Evolutionary conservation across 2,888 invertebrate genomes (phyloP).

Genomic region (Argyra leucocephala): DNA sequence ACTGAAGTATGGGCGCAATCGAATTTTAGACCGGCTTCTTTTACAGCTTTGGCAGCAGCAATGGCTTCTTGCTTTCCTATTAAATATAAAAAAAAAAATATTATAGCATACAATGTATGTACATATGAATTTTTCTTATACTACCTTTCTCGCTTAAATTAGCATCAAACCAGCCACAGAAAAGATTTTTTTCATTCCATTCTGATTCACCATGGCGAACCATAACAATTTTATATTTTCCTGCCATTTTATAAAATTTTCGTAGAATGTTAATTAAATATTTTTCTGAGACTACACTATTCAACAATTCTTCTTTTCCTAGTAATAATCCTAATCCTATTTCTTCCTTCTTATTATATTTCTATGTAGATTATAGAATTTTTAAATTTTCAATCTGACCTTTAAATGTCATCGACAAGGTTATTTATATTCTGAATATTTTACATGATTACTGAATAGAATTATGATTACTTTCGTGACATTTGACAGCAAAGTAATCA

Average conservation of each 20-base stretch:
- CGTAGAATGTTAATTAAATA: slow-evolving; percentile 1
- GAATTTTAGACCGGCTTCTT: slow-evolving; percentile 63
- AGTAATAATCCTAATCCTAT: neutral
- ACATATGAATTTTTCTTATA: neutral
- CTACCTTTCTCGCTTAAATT: slow-evolving; percentile 61
- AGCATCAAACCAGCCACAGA: slow-evolving; percentile 67
- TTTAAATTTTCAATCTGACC: slow-evolving; percentile 27
- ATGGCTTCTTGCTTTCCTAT: slow-evolving; percentile 40
- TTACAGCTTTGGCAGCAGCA: slow-evolving; percentile 66
- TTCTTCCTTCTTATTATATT: too few relatives aligned
- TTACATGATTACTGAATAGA: too few relatives aligned
- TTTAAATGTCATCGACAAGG: slow-evolving; percentile 28
- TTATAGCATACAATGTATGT: too few relatives aligned
- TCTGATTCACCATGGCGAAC: slow-evolving; percentile 68
- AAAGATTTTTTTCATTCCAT: slow-evolving; percentile 66
- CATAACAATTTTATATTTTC: slow-evolving; percentile 61
- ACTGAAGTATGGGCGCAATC: slow-evolving; percentile 77
- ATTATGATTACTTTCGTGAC: too few relatives aligned
- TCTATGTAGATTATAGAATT: too few relatives aligned
- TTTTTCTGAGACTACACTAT: neutral
- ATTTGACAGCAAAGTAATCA: too few relatives aligned
- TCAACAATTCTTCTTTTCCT: neutral
- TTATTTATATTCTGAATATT: slow-evolving; percentile 19
- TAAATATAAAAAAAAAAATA: too few relatives aligned
- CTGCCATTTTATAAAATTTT: slow-evolving; percentile 34